Evolutionary conservation across 92 coral and sea anemone species (phyloP), one percentile per base, ranked within the genome.

Genomic region (Porites cylindrica): DNA sequence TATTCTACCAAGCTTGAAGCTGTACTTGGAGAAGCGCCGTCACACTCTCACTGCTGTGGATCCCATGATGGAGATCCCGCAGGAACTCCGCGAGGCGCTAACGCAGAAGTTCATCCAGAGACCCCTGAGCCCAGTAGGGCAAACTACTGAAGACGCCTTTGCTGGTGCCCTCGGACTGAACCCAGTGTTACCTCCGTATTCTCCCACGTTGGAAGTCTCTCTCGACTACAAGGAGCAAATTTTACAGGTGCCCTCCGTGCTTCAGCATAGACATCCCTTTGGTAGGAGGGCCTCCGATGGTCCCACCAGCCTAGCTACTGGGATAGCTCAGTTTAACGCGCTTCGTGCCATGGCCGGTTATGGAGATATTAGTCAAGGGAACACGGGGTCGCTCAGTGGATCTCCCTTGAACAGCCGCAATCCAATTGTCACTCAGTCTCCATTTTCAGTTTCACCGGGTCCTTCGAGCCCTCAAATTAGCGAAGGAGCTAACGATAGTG

Each of bases 261-360:
- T 97, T 86, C 99, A 97, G 70, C 90, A 94, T 11, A 82, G 97
- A 60, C 94, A 88, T 85, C 96, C 97, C 64, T 87, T 96, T 76
- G 94, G 96, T 43, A 88, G 99, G 66, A 92, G 99, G 78, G 98
- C 98, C 63, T 97, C 99, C 10, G 99, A 97, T 78, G 99, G 98
- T 8, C 90, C 99, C 18, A 90, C 97, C 32, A 97, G 98, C 62
- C 88, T 97, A 14, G 99, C 98, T 1, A 97, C 98, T 11, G 99
- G 99, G 12, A 97, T 97, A 69, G 97, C 99, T 5, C 97, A 97
- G 86, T 97, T 97, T 75, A 93, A 97, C 76, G 98, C 98, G 4
- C 85, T 95, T 43, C 98, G 93, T 69, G 96, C 95, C 17, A 87
- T 95, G 89, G 85, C 82, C 61, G 93, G 92, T 59, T 85, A 86